These are phyloP conservation scores for Bergia puertoricense DNA, from an alignment of 92 coral and sea anemone genomes.

Conservation along the genomic window DNA sequence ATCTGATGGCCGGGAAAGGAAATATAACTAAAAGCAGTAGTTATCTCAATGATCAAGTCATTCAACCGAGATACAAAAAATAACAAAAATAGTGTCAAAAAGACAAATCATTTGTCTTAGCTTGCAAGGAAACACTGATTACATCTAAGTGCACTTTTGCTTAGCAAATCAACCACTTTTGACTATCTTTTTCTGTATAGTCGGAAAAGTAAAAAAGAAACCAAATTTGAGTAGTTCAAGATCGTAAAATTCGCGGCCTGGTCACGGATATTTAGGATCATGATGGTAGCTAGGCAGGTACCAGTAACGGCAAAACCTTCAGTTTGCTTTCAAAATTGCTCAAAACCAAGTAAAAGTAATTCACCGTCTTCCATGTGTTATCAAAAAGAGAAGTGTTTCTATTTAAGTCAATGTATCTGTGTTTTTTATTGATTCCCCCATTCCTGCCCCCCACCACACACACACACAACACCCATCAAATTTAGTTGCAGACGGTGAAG, in stretches of 20 bases:
- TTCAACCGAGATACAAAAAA: neutral
- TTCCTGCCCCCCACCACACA: too few species aligned
- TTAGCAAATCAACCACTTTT: neutral
- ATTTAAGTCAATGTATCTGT: too few species aligned
- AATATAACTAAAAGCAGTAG: neutral
- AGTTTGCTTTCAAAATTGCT: neutral
- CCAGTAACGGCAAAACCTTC: neutral
- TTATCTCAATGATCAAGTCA: conserved; percentile 27
- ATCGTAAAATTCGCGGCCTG: neutral
- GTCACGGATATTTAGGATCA: neutral
- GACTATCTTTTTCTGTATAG: neutral
- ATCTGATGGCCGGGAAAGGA: neutral
- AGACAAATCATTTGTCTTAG: neutral
- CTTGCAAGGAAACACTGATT: neutral
- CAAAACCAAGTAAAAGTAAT: neutral
- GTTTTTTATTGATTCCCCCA: too few species aligned
- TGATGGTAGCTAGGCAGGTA: neutral
- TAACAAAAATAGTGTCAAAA: neutral
- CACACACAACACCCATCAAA: too few species aligned
- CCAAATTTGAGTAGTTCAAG: neutral
- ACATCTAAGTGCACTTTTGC: neutral
- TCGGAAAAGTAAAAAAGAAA: neutral
- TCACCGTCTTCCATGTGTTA: neutral
- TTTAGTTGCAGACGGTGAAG: too few species aligned
- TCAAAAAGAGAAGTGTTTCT: neutral